These are phyloP conservation scores for Odontothrips loti DNA, from an alignment of 2,888 invertebrate genomes.

Conservation along the genomic window DNA sequence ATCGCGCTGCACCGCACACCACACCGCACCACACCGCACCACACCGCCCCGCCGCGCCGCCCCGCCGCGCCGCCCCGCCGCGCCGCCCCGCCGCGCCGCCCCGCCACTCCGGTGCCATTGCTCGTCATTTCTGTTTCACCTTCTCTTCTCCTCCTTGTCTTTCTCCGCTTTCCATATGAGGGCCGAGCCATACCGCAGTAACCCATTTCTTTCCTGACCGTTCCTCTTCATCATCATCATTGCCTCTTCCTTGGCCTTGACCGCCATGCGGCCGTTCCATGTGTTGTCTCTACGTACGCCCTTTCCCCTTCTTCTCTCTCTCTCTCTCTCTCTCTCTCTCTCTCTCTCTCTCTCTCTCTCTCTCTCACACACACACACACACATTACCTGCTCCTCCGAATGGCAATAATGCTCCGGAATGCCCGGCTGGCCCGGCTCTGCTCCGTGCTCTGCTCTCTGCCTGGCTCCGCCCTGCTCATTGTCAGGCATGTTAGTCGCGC, in stretches of 20 bases:
- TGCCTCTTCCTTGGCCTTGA: slow-evolving; percentile 1
- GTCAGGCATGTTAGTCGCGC: no score
- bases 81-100: not conserved
- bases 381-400: no score
- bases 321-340: not conserved
- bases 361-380: not conserved
- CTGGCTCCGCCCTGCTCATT: no score
- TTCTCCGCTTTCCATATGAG: slow-evolving; percentile 4
- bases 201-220: slow-evolving; percentile 6
- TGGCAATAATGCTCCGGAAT: no score
- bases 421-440: no score
- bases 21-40: not conserved
- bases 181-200: not conserved
- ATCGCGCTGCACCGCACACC: not conserved
- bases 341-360: not conserved
- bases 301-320: no score
- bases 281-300: no score
- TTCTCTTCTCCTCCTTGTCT: not conserved
- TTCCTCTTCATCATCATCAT: not conserved
- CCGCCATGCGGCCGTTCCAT: not conserved
- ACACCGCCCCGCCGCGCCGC: not conserved
- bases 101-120: not conserved
- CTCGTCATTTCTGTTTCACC: not conserved
- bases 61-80: not conserved
- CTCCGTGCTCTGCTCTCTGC: no score